phyloP scores from a whole-genome alignment of 2,113 vertebrate genomes.

The pig (Sus scrofa) region DNA sequence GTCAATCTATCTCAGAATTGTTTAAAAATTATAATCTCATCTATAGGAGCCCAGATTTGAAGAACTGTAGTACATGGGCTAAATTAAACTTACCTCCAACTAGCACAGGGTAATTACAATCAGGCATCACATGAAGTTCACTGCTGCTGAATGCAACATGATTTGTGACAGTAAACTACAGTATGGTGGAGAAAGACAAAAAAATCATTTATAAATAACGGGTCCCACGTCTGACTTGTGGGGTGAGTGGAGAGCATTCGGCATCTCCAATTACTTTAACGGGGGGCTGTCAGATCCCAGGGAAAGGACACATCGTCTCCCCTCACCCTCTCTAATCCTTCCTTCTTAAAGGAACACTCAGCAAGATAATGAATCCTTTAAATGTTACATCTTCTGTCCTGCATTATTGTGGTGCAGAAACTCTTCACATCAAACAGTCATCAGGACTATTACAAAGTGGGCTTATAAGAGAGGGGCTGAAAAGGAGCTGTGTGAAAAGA shows the following conservation, averaged over 20 bases:
- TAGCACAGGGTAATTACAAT: neutral
- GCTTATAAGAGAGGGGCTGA: constrained; percentile 92
- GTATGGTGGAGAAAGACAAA: neutral
- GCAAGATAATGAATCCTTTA: constrained; percentile 97
- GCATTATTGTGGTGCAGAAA: constrained; percentile 93
- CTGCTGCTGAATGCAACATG: neutral
- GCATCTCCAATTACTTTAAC: constrained; percentile 69
- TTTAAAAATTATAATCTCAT: constrained; percentile 37
- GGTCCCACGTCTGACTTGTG: constrained; percentile 24
- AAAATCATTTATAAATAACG: neutral
- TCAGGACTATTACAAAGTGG: constrained; percentile 95
- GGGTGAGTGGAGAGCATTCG: constrained; percentile 6
- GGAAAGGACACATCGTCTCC: constrained; percentile 84
- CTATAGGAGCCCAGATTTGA: neutral
- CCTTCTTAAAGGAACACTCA: constrained; percentile 93
- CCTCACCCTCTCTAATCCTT: constrained; percentile 85
- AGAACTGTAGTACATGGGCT: neutral
- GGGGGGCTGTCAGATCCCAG: constrained; percentile 57
- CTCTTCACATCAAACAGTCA: constrained; percentile 98
- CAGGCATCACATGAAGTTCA: neutral
- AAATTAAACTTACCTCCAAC: constrained; percentile 33
- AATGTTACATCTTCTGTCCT: constrained; percentile 96
- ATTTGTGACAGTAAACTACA: neutral
- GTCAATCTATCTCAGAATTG: neutral
- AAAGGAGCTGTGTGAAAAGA: constrained; percentile 97